Conservation (phyloP, 2,888 invertebrate genomes). For the Steinernema hermaphroditum region DNA sequence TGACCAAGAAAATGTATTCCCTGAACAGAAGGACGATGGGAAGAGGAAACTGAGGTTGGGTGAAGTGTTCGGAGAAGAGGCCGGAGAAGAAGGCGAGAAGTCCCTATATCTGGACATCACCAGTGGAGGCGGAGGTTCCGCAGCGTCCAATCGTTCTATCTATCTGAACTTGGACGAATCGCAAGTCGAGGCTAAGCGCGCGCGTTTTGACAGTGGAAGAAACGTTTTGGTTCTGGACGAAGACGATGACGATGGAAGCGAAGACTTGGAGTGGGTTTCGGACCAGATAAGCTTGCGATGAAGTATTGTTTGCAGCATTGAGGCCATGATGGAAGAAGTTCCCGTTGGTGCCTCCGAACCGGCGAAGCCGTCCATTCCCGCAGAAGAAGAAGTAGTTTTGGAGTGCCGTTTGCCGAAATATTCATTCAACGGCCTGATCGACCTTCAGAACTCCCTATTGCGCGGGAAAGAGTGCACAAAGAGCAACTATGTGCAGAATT, state of each 20-base stretch:
- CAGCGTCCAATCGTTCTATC: not conserved
- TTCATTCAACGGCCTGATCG: not conserved
- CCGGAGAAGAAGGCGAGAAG: not conserved
- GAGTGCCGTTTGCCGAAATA: too few species aligned
- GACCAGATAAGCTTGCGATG: too few species aligned
- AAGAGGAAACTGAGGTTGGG: not conserved
- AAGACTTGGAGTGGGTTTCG: not conserved
- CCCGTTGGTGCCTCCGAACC: too few species aligned
- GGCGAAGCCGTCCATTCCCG: too few species aligned
- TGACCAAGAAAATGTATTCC: slow-evolving; percentile 1
- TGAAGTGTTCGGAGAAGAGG: not conserved
- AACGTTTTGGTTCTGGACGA: not conserved
- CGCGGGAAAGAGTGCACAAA: not conserved
- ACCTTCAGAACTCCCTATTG: not conserved
- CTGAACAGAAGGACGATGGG: not conserved
- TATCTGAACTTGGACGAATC: slow-evolving; percentile 23
- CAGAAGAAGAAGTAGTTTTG: too few species aligned
- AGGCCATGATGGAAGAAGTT: too few species aligned
- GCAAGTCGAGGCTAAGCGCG: not conserved
- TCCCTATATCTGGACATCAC: slow-evolving; percentile 11
- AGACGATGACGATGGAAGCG: too few species aligned
- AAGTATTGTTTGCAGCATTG: too few species aligned
- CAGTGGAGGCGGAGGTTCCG: too few species aligned
- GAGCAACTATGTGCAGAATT: not conserved
- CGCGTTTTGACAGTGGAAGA: not conserved